phyloP scores from a whole-genome alignment of 2,797 vertebrate species.

The Tiaroga cobitis region DNA sequence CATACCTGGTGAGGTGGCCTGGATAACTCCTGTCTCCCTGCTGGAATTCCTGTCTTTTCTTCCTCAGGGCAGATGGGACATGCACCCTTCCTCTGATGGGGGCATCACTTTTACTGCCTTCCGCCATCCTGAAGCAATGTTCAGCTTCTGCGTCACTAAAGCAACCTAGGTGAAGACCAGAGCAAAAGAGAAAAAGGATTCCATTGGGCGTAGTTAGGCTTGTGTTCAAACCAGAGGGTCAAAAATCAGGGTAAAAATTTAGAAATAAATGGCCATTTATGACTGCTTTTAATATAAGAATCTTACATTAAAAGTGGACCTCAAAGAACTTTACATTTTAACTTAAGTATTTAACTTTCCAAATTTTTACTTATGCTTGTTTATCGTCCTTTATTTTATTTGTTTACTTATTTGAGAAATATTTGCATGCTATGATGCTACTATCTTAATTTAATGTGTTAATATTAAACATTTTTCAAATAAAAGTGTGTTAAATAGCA shows the following conservation, averaged over 20 bases:
- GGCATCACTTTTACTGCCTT: conserved; percentile 69
- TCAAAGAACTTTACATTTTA: background rate
- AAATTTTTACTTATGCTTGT: background rate
- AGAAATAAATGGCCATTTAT: background rate
- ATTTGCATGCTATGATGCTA: background rate
- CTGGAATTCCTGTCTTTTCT: conserved; percentile 78
- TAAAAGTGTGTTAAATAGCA: background rate
- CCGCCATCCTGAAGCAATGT: conserved; percentile 86
- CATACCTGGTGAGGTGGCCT: conserved; percentile 85
- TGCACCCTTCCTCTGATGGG: conserved; percentile 73
- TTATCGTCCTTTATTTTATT: background rate
- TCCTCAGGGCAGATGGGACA: conserved; percentile 78
- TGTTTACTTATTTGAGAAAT: background rate
- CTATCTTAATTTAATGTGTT: background rate
- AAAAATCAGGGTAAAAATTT: background rate
- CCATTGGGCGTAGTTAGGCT: too few relatives aligned
- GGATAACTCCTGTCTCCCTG: conserved; percentile 72
- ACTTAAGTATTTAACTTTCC: background rate
- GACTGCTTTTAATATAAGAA: background rate
- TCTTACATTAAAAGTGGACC: background rate
- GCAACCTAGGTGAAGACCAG: conserved; percentile 77
- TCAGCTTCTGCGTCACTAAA: conserved; percentile 91
- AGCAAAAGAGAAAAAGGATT: background rate
- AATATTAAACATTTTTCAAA: background rate
- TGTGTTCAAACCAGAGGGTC: background rate